Percentiles rank a stretch among this genome's conserved stretches.
Conservation (phyloP, 2,888 invertebrate species). For the Leucozona laternaria region DNA sequence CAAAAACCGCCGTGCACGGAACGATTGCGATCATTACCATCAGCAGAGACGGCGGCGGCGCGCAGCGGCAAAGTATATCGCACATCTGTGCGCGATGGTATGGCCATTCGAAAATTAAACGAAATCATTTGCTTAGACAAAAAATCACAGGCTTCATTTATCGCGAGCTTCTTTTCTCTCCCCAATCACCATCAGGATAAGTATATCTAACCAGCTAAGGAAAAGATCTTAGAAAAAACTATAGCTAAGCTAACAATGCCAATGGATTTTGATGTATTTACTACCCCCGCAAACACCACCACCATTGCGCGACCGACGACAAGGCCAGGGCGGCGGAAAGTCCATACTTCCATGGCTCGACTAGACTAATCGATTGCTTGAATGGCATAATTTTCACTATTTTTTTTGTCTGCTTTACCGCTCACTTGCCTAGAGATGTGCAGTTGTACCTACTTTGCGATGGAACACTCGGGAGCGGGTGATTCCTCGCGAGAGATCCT, state of each 20-base stretch:
- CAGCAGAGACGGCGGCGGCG: no score
- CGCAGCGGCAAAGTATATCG: slow-evolving; percentile 21
- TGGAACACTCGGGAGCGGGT: slow-evolving; percentile 6
- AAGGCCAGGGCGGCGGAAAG: slow-evolving; percentile 25
- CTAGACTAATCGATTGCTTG: slow-evolving; percentile 68
- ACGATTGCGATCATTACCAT: slow-evolving; percentile 46
- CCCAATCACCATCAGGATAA: slow-evolving; percentile 29
- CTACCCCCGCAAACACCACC: slow-evolving; percentile 24
- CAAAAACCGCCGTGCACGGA: background rate
- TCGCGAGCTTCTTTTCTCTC: slow-evolving; percentile 10
- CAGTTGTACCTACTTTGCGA: slow-evolving; percentile 10
- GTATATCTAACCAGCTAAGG: slow-evolving; percentile 26
- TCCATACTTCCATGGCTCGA: slow-evolving; percentile 18
- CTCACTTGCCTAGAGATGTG: slow-evolving; percentile 6
- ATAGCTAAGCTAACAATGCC: slow-evolving; percentile 6
- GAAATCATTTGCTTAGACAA: slow-evolving; percentile 52
- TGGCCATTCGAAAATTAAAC: slow-evolving; percentile 61
- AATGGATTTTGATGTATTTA: slow-evolving; percentile 61
- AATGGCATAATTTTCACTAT: slow-evolving; percentile 66
- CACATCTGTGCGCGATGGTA: slow-evolving; percentile 1
- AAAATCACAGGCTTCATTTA: slow-evolving; percentile 40
- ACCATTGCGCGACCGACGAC: no score
- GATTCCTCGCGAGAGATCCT: slow-evolving; percentile 45
- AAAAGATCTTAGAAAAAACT: background rate
- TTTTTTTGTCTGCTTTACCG: background rate